These are phyloP conservation scores for Calephelis virginiensis DNA, from an alignment of 1,140 invertebrate genomes.

Conservation along the genomic window DNA sequence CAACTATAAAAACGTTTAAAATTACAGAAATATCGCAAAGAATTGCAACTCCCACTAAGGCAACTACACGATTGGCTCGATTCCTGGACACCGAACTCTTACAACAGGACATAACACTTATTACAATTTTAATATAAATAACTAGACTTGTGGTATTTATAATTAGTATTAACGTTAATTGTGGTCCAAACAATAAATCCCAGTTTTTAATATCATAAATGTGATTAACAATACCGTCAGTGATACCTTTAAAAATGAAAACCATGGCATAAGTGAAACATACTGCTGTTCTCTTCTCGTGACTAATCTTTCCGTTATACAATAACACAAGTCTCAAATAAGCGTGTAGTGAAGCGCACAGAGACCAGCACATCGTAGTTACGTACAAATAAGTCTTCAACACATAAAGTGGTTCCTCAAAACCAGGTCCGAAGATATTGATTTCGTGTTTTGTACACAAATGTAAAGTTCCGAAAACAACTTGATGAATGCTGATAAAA, in stretches of 20 bases:
- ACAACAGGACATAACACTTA: constrained; percentile 11
- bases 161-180: constrained; percentile 2
- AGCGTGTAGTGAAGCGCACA: constrained; percentile 22
- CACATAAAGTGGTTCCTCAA: not conserved
- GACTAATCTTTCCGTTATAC: constrained; percentile 27
- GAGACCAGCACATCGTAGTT: constrained; percentile 19
- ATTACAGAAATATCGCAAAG: constrained; percentile 18
- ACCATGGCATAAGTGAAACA: constrained; percentile 21
- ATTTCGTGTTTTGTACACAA: not conserved
- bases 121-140: constrained; percentile 19
- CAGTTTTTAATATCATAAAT: not conserved
- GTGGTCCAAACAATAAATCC: not conserved
- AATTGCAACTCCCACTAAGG: constrained; percentile 24
- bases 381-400: constrained; percentile 12
- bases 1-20: not conserved
- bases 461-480: constrained; percentile 23
- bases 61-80: constrained; percentile 10
- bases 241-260: constrained; percentile 3
- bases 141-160: constrained; percentile 21
- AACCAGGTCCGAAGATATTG: not conserved
- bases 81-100: constrained; percentile 16
- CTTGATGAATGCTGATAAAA: constrained; percentile 27
- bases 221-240: not conserved
- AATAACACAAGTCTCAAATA: constrained; percentile 27
- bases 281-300: constrained; percentile 24